These are phyloP conservation scores for Diadromus collaris DNA, from an alignment of 2,888 invertebrate species.

Conservation along the genomic window DNA sequence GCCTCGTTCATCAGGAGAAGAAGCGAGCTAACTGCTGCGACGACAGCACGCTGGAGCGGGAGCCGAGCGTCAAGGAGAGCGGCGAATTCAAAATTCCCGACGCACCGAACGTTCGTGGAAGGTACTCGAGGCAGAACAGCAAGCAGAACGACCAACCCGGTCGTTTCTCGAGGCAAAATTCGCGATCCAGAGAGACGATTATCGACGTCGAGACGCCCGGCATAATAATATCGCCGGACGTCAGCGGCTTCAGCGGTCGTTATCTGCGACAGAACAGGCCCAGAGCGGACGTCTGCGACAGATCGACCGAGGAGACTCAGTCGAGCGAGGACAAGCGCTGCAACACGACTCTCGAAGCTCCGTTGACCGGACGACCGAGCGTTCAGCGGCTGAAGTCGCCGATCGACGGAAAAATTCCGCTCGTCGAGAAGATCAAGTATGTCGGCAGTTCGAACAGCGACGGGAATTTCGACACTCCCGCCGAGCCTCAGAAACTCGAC, in stretches of 20 bases:
- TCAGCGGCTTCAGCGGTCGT: conserved; percentile 68
- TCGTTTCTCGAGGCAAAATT: conserved; percentile 71
- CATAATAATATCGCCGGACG: conserved; percentile 67
- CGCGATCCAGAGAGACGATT: conserved; percentile 66
- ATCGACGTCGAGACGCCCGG: conserved; percentile 65
- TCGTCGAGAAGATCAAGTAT: conserved; percentile 74
- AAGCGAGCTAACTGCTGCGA: conserved; percentile 74
- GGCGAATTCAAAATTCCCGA: conserved; percentile 67
- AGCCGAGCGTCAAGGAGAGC: conserved; percentile 64
- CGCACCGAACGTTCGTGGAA: conserved; percentile 61
- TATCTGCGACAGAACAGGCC: conserved; percentile 68
- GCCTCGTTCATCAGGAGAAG: conserved; percentile 78
- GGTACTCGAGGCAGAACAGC: conserved; percentile 71
- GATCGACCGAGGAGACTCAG: conserved; percentile 25
- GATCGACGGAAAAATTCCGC: conserved; percentile 35
- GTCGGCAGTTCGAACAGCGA: conserved; percentile 68
- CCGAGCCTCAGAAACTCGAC: conserved; percentile 68
- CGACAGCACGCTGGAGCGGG: conserved; percentile 78
- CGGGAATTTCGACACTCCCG: conserved; percentile 63
- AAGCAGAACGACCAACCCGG: conserved; percentile 66
- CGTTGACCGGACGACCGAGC: conserved; percentile 30
- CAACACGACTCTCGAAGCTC: conserved; percentile 37
- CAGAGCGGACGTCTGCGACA: conserved; percentile 59
- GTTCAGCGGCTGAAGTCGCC: conserved; percentile 42
- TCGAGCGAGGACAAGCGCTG: conserved; percentile 29